Evolutionary conservation across 2,888 invertebrate genomes (phyloP).

Genomic region (Ichneumoninae sp.): DNA sequence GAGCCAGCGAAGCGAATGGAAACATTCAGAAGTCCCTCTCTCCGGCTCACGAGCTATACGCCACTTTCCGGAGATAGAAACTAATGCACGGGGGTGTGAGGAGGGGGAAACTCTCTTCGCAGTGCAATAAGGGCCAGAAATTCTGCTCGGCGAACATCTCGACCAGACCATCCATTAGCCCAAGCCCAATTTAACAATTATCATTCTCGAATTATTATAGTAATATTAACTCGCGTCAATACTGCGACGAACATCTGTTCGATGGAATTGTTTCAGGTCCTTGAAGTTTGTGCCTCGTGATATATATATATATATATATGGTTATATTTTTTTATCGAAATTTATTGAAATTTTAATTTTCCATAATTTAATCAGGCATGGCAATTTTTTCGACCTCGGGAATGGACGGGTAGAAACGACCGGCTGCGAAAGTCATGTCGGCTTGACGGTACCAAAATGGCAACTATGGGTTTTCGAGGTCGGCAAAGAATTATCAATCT

Average conservation of each 20-base stretch:
- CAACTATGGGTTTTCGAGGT: too few species aligned
- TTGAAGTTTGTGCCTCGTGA: neutral
- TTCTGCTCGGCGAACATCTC: conserved; percentile 16
- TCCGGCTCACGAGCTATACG: conserved; percentile 58
- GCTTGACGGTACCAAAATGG: too few species aligned
- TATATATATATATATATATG: neutral
- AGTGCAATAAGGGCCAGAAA: conserved; percentile 51
- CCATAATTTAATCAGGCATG: too few species aligned
- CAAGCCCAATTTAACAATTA: conserved; percentile 49
- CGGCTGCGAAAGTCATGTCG: too few species aligned
- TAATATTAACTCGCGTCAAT: conserved; percentile 4
- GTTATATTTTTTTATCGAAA: neutral
- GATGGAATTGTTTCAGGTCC: neutral
- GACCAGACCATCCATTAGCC: conserved; percentile 39
- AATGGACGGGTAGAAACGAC: too few species aligned
- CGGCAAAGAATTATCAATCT: conserved; percentile 35
- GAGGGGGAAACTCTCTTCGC: conserved; percentile 2
- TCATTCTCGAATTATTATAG: conserved; percentile 39
- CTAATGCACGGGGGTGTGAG: conserved; percentile 42
- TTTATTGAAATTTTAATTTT: too few species aligned
- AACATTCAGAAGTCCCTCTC: conserved; percentile 70
- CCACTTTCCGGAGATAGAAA: conserved; percentile 58
- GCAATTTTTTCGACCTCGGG: too few species aligned
- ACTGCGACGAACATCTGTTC: conserved; percentile 25
- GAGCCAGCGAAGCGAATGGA: conserved; percentile 69